Conservation (phyloP, 2,797 vertebrate species). For the Galagoides demidoff region DNA sequence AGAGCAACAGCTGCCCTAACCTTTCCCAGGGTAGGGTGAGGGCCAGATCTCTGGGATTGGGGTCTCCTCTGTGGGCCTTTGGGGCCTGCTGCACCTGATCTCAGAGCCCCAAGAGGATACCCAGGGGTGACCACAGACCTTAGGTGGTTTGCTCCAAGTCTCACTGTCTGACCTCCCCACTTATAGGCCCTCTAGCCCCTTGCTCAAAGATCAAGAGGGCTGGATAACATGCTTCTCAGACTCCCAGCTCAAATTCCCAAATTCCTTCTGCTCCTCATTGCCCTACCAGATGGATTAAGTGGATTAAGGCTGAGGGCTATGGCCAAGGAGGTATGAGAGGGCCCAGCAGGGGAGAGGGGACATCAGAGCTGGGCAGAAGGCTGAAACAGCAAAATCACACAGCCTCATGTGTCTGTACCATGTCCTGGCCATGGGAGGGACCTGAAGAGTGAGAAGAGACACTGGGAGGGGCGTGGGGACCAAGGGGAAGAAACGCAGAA, state of each 20-base stretch:
- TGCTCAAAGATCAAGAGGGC: not conserved
- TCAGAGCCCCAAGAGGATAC: not conserved
- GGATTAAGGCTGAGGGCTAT: not conserved
- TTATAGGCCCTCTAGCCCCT: not conserved
- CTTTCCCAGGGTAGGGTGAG: not conserved
- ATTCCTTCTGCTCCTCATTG: not conserved
- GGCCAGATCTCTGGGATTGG: not conserved
- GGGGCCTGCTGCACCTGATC: not conserved
- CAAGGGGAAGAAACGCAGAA: not conserved
- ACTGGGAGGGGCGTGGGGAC: too few species aligned
- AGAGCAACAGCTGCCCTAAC: conserved; percentile 26
- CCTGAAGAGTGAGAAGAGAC: not conserved
- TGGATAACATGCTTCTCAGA: not conserved
- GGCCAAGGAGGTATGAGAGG: not conserved
- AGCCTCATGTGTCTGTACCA: not conserved
- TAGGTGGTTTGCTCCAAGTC: not conserved
- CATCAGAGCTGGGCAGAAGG: not conserved
- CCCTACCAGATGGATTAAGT: not conserved
- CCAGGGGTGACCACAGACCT: not conserved
- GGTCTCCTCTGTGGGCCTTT: not conserved
- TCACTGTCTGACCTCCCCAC: not conserved
- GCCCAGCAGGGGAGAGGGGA: not conserved
- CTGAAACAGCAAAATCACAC: too few species aligned
- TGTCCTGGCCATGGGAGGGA: not conserved
- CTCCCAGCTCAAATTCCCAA: not conserved